phyloP scores from a whole-genome alignment of 2,888 invertebrate genomes.

The Atherix ibis region DNA sequence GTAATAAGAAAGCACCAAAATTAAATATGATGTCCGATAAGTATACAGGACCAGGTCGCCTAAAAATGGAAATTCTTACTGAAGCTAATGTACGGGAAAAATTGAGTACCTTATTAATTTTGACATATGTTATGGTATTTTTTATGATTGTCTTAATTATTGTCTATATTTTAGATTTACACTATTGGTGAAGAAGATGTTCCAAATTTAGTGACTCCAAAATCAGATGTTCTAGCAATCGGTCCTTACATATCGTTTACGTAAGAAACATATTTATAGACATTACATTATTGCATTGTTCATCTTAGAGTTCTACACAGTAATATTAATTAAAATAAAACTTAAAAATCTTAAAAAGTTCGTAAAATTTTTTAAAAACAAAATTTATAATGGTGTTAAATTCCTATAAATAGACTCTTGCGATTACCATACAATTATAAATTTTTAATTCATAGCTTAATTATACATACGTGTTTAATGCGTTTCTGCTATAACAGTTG shows the following conservation, averaged over 20 bases:
- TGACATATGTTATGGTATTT: neutral
- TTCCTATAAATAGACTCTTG: too few relatives aligned
- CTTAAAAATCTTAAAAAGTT: too few relatives aligned
- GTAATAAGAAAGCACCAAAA: conserved; percentile 32
- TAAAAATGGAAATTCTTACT: conserved; percentile 37
- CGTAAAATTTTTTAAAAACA: too few relatives aligned
- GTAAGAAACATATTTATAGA: conserved; percentile 30
- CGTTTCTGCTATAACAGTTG: too few relatives aligned
- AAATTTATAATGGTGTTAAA: too few relatives aligned
- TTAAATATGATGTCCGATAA: conserved; percentile 47
- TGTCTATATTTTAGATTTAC: conserved; percentile 35
- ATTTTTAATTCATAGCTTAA: too few relatives aligned
- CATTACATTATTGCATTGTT: too few relatives aligned
- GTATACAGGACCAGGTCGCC: conserved; percentile 43
- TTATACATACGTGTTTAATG: too few relatives aligned
- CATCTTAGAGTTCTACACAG: too few relatives aligned
- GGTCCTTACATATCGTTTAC: conserved; percentile 40
- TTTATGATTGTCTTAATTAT: conserved; percentile 1
- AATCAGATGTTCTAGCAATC: conserved; percentile 42
- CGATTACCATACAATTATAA: too few relatives aligned
- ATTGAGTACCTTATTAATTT: conserved; percentile 3
- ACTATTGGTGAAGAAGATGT: conserved; percentile 51
- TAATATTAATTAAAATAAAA: too few relatives aligned
- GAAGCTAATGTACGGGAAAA: conserved; percentile 34
- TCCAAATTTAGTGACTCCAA: conserved; percentile 48